phyloP scores from a whole-genome alignment of 1,140 invertebrate species.

The Leptinotarsa defecta region DNA sequence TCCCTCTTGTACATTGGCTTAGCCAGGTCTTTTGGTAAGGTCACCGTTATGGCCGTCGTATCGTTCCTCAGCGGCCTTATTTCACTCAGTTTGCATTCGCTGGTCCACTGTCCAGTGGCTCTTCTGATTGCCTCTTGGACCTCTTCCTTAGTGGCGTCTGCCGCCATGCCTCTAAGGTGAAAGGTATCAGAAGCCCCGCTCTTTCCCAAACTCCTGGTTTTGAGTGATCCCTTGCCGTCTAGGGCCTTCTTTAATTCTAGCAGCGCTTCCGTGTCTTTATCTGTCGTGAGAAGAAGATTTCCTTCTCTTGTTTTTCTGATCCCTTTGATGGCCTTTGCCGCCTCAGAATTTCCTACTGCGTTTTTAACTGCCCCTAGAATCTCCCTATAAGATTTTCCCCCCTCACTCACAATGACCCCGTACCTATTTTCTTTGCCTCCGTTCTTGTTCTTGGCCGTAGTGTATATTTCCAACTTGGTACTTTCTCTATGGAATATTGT shows the following conservation, averaged over 20 bases:
- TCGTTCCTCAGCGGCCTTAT: slow-evolving; percentile 18
- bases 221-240: neutral
- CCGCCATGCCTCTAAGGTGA: slow-evolving; percentile 29
- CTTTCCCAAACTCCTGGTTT: neutral
- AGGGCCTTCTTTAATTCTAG: neutral
- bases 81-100: slow-evolving; percentile 13
- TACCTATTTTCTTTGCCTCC: too few relatives aligned
- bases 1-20: neutral
- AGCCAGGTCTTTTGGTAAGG: neutral
- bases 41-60: neutral
- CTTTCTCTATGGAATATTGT: neutral
- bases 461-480: neutral
- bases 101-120: neutral
- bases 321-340: too few relatives aligned
- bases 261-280: too few relatives aligned
- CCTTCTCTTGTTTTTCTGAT: too few relatives aligned
- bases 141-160: neutral
- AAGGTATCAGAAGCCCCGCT: neutral
- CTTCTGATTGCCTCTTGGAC: slow-evolving; percentile 2
- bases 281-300: too few relatives aligned
- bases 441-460: too few relatives aligned
- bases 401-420: too few relatives aligned
- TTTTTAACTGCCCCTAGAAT: too few relatives aligned
- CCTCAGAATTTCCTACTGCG: too few relatives aligned
- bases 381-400: too few relatives aligned